Evolutionary conservation across 2,113 vertebrate species (phyloP).

Genomic region (Saguinus imperator): DNA sequence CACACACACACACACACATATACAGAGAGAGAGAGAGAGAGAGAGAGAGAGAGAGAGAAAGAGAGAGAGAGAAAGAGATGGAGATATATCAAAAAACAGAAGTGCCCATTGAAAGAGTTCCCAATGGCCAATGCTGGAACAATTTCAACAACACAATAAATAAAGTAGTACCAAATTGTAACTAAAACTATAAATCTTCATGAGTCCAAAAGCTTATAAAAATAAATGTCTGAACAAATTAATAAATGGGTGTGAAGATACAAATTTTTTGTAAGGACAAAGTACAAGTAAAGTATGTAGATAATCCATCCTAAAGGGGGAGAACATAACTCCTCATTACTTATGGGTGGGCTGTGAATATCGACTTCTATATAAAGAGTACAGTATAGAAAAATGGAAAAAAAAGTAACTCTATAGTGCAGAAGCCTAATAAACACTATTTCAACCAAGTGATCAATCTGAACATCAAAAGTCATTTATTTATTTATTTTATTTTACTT

Average conservation of each 20-base stretch:
- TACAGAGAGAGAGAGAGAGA: no score
- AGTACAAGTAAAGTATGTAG: not conserved
- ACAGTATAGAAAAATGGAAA: not conserved
- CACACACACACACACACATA: no score
- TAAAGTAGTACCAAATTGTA: not conserved
- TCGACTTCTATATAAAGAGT: not conserved
- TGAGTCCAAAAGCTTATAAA: not conserved
- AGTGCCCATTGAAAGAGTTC: not conserved
- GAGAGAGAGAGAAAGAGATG: not conserved
- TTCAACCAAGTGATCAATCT: not conserved
- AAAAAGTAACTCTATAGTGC: not conserved
- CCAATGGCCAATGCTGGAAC: not conserved
- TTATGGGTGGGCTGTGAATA: not conserved
- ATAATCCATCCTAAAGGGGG: not conserved
- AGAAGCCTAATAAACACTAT: not conserved
- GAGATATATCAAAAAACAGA: not conserved
- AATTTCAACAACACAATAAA: not conserved
- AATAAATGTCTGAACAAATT: not conserved
- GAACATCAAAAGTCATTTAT: not conserved
- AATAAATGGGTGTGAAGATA: not conserved
- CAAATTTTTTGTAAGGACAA: not conserved
- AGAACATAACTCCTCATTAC: not conserved
- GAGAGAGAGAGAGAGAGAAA: no score
- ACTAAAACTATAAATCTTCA: not conserved
- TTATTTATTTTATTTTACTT: no score